Base-by-base conservation (phyloP, 37 sponge, comb jelly and placozoan genomes). In the Agelas oroides region DNA sequence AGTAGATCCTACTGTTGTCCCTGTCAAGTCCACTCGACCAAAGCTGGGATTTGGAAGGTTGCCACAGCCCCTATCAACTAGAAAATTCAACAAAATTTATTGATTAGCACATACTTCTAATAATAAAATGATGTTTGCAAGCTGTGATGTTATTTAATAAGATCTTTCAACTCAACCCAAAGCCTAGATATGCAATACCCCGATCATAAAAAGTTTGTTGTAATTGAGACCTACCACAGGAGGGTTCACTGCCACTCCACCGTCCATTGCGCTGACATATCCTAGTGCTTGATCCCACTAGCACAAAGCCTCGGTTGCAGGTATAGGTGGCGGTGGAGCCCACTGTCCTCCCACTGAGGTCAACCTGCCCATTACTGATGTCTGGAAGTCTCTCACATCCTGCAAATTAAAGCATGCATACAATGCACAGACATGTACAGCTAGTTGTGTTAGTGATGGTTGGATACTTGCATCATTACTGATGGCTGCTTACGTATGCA, bases 231-330 rank as follows among this genome's bases (percentile, higher is more conserved):
- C n/a, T n/a, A n/a, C n/a, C n/a, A 40, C 88, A 88, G 36, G 77
- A 54, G 27, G 88, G 88, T 6, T 18, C 82, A 46, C 36, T 1
- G 39, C 82, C 82, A 15, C 33, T 36, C 88, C 88, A 88, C 40
- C 34, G n/a, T 5, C 82, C 82, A 40, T 75, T 64, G 24, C 39
- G 15, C 68, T 46, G 56, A 63, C 88, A 88, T 12, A 14, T 20
- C 13, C 88, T 31, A 18, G 39, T n/a, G 80, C 88, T 34, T 80
- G 58, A 5, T 21, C 89, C 83, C n/a, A 28, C 41, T 33, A 88
- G 64, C 18, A 60, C 61, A 68, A 46, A 82, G 59, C 83, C 89
- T 23, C 27, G 20, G 6, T 82, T 59, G 62, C 89, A 88, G 39
- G n/a, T 62, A 34, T 82, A 89, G 0, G 37, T 68, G 1, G 78